Evolutionary conservation across 2,113 vertebrate species (phyloP).

Genomic region (Gorilla gorilla): DNA sequence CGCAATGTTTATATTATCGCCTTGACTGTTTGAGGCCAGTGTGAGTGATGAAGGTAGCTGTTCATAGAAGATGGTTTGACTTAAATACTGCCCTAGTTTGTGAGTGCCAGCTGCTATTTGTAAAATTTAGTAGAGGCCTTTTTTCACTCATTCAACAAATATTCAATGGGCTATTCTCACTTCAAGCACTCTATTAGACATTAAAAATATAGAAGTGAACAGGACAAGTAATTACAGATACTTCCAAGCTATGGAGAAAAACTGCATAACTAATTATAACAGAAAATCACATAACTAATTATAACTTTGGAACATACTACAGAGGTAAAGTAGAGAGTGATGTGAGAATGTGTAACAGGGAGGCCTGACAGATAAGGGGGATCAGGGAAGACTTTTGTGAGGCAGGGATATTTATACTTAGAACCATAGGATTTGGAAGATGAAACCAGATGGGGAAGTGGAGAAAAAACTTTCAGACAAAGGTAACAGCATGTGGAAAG

Average conservation of each 20-base stretch:
- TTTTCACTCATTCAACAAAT: not conserved
- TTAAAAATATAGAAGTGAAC: not conserved
- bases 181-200: not conserved
- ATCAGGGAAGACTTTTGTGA: not conserved
- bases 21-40: constrained; percentile 30
- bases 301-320: too few relatives aligned
- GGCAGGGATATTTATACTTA: not conserved
- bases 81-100: not conserved
- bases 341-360: not conserved
- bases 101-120: constrained; percentile 10
- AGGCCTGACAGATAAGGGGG: not conserved
- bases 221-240: not conserved
- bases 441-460: not conserved
- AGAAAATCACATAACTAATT: not conserved
- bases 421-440: not conserved
- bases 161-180: not conserved
- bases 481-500: not conserved
- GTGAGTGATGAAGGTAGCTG: not conserved
- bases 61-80: not conserved
- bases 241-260: not conserved
- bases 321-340: not conserved
- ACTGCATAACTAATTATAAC: too few relatives aligned
- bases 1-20: not conserved
- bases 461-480: not conserved
- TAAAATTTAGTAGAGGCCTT: not conserved